Percentiles rank a stretch among this genome's conserved stretches.
phyloP scores from a whole-genome alignment of 2,797 vertebrate genomes.

The Hafferia zeledoni region DNA sequence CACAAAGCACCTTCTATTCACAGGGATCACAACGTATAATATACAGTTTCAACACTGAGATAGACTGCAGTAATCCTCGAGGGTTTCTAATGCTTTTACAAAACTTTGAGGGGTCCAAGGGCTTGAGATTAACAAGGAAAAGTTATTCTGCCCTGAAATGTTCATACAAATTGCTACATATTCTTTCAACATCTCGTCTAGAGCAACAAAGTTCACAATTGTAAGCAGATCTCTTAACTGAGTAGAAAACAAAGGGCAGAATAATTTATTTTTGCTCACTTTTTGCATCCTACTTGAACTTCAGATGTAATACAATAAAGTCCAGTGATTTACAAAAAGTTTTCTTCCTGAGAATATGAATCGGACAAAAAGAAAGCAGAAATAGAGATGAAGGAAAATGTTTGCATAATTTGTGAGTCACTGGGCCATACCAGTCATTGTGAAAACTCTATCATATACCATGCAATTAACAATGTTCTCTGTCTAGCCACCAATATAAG shows the following conservation, averaged over 20 bases:
- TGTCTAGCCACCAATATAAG: conserved; percentile 62
- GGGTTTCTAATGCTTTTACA: conserved; percentile 49
- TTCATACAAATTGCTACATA: conserved; percentile 17
- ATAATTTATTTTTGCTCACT: conserved; percentile 49
- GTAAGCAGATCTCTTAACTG: conserved; percentile 17
- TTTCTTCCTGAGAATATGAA: conserved; percentile 19
- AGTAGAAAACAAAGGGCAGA: conserved; percentile 29
- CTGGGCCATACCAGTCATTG: background rate
- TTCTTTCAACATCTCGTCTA: conserved; percentile 17
- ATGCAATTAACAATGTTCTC: conserved; percentile 54
- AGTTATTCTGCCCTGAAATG: conserved; percentile 35
- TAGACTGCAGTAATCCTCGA: conserved; percentile 14
- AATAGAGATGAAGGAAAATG: conserved; percentile 60
- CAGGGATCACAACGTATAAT: conserved; percentile 42
- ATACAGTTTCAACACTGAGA: conserved; percentile 44
- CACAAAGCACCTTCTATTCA: conserved; percentile 67
- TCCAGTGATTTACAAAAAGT: conserved; percentile 4
- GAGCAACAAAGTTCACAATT: conserved; percentile 11
- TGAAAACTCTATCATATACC: conserved; percentile 41
- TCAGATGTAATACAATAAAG: conserved; percentile 20
- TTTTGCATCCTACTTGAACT: conserved; percentile 30
- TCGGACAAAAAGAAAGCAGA: conserved; percentile 64
- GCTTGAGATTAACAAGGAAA: conserved; percentile 43
- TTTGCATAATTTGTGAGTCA: conserved; percentile 47
- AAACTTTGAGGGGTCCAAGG: conserved; percentile 59